phyloP scores from a whole-genome alignment of 2,797 vertebrate species.

The Alosa sapidissima region DNA sequence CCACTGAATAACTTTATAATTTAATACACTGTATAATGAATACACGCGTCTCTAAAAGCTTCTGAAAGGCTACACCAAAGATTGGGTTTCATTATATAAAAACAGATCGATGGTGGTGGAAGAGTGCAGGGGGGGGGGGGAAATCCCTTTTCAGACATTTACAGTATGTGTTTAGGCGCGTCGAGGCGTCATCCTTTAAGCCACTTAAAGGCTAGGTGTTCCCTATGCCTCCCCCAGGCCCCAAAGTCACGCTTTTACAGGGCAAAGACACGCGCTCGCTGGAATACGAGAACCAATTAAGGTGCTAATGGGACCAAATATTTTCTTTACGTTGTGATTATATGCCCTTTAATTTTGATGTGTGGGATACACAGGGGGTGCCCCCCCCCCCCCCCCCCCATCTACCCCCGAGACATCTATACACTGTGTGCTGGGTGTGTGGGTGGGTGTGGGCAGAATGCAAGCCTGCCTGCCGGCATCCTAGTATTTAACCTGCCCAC shows the following conservation, averaged over 20 bases:
- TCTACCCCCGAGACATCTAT: not conserved
- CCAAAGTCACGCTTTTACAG: not conserved
- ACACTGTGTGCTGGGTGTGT: not conserved
- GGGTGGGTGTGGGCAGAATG: conserved; percentile 1
- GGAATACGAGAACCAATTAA: conserved; percentile 32
- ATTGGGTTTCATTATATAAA: conserved; percentile 2
- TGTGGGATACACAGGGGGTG: conserved; percentile 28
- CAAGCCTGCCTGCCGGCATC: conserved; percentile 34
- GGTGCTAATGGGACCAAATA: conserved; percentile 38
- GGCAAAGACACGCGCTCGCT: conserved; percentile 1
- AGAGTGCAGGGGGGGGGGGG: not conserved
- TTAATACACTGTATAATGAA: not conserved
- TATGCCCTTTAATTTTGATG: conserved; percentile 39
- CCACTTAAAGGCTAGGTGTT: conserved; percentile 14
- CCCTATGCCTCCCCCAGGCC: not conserved
- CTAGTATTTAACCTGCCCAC: conserved; percentile 47
- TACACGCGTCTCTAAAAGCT: not conserved
- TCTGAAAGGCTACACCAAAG: not conserved
- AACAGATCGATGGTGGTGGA: conserved; percentile 9
- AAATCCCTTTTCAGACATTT: conserved; percentile 18
- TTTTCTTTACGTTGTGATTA: conserved; percentile 50
- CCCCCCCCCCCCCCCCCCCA: not conserved
- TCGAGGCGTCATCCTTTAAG: not conserved
- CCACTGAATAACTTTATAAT: not conserved
- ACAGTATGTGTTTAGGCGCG: conserved; percentile 17